Conservation (phyloP, 2,113 vertebrate species). For the Acanthochromis polyacanthus region DNA sequence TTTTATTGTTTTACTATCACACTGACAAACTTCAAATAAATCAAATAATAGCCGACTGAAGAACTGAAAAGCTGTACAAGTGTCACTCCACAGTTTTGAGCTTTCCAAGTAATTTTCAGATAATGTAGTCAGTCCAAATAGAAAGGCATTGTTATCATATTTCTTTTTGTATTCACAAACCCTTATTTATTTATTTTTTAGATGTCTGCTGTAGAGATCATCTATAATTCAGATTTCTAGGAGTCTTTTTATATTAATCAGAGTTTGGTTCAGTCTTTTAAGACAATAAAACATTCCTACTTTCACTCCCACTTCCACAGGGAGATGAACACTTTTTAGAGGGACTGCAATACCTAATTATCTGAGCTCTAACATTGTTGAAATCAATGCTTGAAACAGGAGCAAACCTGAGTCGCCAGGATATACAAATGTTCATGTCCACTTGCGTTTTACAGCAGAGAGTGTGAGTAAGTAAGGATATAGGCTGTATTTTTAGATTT, state of each 20-base stretch:
- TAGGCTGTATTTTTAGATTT: not conserved
- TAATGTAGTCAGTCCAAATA: not conserved
- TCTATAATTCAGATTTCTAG: not conserved
- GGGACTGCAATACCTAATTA: not conserved
- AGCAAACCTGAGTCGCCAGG: not conserved
- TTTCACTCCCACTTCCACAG: not conserved
- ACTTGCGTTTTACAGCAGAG: not conserved
- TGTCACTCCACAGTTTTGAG: not conserved
- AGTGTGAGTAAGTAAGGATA: not conserved
- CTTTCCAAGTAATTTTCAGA: not conserved
- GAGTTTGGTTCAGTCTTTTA: not conserved
- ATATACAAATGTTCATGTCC: too few relatives aligned
- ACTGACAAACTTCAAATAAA: conserved; percentile 4
- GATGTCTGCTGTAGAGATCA: not conserved
- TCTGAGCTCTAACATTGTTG: not conserved
- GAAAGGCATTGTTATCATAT: not conserved
- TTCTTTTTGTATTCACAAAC: not conserved
- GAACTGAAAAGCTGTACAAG: not conserved
- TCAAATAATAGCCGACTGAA: conserved; percentile 1
- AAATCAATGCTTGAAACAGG: not conserved
- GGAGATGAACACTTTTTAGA: not conserved
- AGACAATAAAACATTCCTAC: not conserved
- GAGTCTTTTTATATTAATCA: not conserved
- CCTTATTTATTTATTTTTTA: not conserved
- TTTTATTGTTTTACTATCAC: not conserved